Evolutionary conservation across 2,888 invertebrate genomes (phyloP).

Genomic region (Drosophila mayaguana): DNA sequence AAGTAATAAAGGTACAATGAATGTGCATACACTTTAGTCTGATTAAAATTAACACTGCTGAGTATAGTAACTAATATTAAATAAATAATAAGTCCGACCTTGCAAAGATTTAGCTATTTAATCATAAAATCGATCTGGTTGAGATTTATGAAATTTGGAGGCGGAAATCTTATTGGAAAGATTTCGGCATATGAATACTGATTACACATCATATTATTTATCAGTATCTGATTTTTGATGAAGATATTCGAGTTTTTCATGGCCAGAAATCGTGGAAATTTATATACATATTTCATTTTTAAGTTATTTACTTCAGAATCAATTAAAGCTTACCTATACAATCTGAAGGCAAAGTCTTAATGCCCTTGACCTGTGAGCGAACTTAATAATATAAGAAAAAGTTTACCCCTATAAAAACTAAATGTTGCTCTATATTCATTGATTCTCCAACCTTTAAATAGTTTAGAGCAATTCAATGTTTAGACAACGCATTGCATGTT

Average conservation of each 20-base stretch:
- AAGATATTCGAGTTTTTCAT: no score
- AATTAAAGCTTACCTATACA: no score
- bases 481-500: constrained; percentile 22
- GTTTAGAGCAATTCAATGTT: neutral
- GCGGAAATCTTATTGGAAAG: no score
- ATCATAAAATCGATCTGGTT: neutral
- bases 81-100: neutral
- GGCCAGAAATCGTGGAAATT: no score
- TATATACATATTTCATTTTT: neutral
- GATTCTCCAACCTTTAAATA: neutral
- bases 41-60: neutral
- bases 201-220: no score
- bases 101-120: neutral
- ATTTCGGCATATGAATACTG: neutral
- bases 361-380: neutral
- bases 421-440: neutral
- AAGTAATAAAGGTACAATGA: neutral
- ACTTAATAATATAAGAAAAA: neutral
- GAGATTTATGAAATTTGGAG: neutral
- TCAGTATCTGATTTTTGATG: no score
- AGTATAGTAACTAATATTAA: neutral
- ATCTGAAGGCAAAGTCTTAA: no score
- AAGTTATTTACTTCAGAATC: neutral
- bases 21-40: neutral
- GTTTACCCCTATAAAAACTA: neutral